Percentiles rank a stretch among this genome's conserved stretches.
These are phyloP conservation scores for Coelopa frigida DNA, from an alignment of 1,140 invertebrate genomes.

Conservation along the genomic window DNA sequence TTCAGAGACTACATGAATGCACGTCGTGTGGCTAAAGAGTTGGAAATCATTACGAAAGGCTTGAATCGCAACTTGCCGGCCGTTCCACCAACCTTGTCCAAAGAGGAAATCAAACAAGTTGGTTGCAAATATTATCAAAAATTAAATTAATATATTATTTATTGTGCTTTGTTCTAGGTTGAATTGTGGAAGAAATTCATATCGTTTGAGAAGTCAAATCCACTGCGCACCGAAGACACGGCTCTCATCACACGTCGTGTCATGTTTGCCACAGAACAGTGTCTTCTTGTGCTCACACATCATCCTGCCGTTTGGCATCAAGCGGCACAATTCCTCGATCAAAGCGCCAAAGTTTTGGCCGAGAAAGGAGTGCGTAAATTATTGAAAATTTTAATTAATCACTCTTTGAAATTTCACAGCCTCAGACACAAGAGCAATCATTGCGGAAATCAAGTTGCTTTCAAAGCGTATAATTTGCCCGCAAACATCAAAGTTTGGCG, in stretches of 20 bases:
- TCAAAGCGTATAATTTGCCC: neutral
- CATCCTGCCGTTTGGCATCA: slow-evolving; percentile 99
- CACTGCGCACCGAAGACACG: slow-evolving; percentile 90
- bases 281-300: slow-evolving; percentile 90
- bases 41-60: slow-evolving; percentile 90
- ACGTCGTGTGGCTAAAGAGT: slow-evolving; percentile 89
- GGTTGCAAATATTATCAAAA: neutral
- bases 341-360: slow-evolving; percentile 82
- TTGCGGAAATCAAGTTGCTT: neutral
- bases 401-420: slow-evolving; percentile 6
- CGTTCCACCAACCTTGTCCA: slow-evolving; percentile 81
- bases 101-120: slow-evolving; percentile 92
- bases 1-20: slow-evolving; percentile 94
- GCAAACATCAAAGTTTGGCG: no score
- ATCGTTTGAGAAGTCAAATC: slow-evolving; percentile 94
- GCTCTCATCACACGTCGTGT: slow-evolving; percentile 86
- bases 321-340: slow-evolving; percentile 91
- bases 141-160: neutral
- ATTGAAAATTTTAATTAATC: no score
- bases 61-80: slow-evolving; percentile 91
- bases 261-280: slow-evolving; percentile 98
- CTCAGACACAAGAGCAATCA: neutral
- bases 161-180: slow-evolving; percentile 55
- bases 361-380: slow-evolving; percentile 84
- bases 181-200: slow-evolving; percentile 99